These are phyloP conservation scores for Enteromius afrohamiltoni DNA, from an alignment of 2,797 vertebrate genomes.

Conservation along the genomic window DNA sequence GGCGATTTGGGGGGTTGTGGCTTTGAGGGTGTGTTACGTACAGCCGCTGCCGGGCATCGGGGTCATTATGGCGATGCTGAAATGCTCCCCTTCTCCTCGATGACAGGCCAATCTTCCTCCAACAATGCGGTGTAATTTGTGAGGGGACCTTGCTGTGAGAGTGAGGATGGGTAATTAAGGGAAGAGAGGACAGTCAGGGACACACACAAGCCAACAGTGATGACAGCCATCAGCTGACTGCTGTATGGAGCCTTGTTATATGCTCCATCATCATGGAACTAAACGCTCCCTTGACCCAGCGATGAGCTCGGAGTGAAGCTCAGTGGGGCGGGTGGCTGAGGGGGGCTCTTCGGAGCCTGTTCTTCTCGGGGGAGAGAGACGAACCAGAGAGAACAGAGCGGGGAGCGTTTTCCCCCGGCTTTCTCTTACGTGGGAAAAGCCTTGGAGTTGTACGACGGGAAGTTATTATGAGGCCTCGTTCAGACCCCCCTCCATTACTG, in stretches of 20 bases:
- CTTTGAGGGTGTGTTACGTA: constrained; percentile 48
- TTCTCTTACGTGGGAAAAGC: constrained; percentile 61
- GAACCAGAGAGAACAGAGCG: constrained; percentile 44
- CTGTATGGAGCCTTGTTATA: constrained; percentile 61
- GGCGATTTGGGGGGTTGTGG: background rate
- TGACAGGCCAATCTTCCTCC: constrained; percentile 70
- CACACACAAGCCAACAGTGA: constrained; percentile 58
- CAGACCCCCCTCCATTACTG: constrained; percentile 52
- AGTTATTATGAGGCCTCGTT: constrained; percentile 57
- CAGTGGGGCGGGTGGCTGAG: constrained; percentile 48
- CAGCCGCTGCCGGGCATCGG: constrained; percentile 62
- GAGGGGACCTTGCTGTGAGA: constrained; percentile 60
- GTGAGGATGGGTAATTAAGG: constrained; percentile 66
- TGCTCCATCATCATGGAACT: constrained; percentile 59
- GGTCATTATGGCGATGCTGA: constrained; percentile 68
- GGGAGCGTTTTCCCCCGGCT: constrained; percentile 45
- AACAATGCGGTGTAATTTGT: constrained; percentile 69
- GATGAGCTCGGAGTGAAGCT: constrained; percentile 51
- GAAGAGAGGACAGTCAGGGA: constrained; percentile 60
- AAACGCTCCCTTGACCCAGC: constrained; percentile 52
- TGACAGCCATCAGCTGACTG: constrained; percentile 66
- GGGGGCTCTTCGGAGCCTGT: constrained; percentile 35
- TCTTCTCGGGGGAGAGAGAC: constrained; percentile 36
- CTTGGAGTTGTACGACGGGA: constrained; percentile 50
- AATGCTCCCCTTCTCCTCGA: constrained; percentile 63